phyloP scores from a whole-genome alignment of 2,797 vertebrate genomes.

The Tokudaia muenninki region DNA sequence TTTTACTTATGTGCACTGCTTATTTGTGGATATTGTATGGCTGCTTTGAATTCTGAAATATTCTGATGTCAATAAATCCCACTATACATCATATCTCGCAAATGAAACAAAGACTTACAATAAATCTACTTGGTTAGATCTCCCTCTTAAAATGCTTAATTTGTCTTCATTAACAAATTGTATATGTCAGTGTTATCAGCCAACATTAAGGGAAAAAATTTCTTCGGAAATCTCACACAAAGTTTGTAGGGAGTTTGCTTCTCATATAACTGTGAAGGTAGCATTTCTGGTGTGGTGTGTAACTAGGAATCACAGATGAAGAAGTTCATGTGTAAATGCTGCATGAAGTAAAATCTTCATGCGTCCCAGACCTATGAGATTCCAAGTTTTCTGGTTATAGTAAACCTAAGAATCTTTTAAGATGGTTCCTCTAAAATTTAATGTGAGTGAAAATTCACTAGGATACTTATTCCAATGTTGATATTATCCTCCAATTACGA shows the following conservation, averaged over 20 bases:
- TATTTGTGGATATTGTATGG: not conserved
- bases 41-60: not conserved
- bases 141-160: not conserved
- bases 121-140: not conserved
- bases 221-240: not conserved
- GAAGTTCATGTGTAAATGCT: not conserved
- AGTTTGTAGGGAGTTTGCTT: not conserved
- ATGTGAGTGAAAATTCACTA: not conserved
- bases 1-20: no score
- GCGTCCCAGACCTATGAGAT: not conserved
- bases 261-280: not conserved
- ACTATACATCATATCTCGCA: not conserved
- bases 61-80: not conserved
- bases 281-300: not conserved
- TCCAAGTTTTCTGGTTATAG: not conserved
- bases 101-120: not conserved
- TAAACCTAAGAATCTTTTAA: not conserved
- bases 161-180: not conserved
- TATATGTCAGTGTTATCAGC: not conserved
- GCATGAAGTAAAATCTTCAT: not conserved
- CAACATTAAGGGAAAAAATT: not conserved
- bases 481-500: not conserved
- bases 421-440: not conserved
- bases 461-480: not conserved
- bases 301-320: not conserved